Percentiles rank a stretch among this genome's conserved stretches.
phyloP scores from a whole-genome alignment of 2,113 vertebrate species.

The Charina bottae region DNA sequence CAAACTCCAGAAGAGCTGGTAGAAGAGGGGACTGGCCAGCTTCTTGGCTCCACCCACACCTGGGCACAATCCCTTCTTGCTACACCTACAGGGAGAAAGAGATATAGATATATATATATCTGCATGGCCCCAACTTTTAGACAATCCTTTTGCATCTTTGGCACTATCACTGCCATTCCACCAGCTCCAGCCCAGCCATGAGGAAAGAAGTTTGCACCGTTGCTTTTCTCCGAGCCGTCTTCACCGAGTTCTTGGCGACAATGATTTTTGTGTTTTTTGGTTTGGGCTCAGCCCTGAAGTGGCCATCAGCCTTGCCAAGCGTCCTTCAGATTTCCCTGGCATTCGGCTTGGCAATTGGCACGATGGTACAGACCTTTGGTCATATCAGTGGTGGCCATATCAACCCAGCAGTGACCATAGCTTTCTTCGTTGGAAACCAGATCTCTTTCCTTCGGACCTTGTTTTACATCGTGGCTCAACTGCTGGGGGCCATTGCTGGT shows the following conservation, averaged over 20 bases:
- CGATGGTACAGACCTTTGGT: constrained; percentile 77
- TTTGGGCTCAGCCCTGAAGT: constrained; percentile 78
- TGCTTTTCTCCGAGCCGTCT: constrained; percentile 77
- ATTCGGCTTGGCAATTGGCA: constrained; percentile 79
- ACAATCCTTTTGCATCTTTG: constrained; percentile 39
- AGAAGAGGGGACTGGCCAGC: constrained; percentile 47
- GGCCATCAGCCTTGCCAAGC: constrained; percentile 73
- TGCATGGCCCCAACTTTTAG: constrained; percentile 52
- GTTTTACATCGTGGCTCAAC: constrained; percentile 78
- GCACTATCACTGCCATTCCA: constrained; percentile 20
- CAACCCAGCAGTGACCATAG: constrained; percentile 80
- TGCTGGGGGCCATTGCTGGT: constrained; percentile 77
- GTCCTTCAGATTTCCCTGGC: constrained; percentile 79
- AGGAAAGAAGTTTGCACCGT: constrained; percentile 77
- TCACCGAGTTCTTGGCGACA: constrained; percentile 78
- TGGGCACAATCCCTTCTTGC: constrained; percentile 60
- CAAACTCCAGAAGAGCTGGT: constrained; percentile 55
- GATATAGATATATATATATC: constrained; percentile 61
- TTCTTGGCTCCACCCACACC: constrained; percentile 58
- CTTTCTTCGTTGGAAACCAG: constrained; percentile 79
- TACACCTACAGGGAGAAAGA: constrained; percentile 51
- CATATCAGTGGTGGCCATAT: constrained; percentile 80
- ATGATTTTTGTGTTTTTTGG: constrained; percentile 83
- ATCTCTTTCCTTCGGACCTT: constrained; percentile 74
- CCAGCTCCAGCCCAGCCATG: constrained; percentile 63